These are phyloP conservation scores for Calidris pygmaea DNA, from an alignment of 2,113 vertebrate genomes.

Conservation along the genomic window DNA sequence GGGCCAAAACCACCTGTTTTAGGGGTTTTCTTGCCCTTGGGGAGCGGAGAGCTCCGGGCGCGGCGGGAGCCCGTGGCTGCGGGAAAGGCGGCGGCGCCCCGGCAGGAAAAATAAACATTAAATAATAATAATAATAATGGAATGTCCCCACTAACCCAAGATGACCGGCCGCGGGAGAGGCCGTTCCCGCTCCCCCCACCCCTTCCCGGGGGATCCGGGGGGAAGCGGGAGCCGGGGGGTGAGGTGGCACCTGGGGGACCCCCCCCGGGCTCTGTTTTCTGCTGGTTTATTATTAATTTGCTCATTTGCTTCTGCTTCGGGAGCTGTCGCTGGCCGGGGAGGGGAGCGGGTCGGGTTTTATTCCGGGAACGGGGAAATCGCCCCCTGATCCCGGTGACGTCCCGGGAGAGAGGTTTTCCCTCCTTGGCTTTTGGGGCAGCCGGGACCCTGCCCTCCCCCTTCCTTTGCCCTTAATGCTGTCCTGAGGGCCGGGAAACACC, in stretches of 20 bases:
- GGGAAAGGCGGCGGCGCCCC: background rate
- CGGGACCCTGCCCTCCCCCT: background rate
- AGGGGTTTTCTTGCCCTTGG: no score
- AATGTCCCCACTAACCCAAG: background rate
- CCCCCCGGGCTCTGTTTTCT: fast-evolving
- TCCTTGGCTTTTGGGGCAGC: background rate
- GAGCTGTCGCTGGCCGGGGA: background rate
- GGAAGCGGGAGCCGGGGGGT: fast-evolving
- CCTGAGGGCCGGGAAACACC: fast-evolving
- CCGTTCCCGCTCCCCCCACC: fast-evolving
- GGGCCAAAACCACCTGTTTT: background rate
- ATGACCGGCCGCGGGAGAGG: background rate
- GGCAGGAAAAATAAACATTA: background rate
- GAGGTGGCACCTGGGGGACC: background rate
- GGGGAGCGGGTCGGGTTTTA: fast-evolving
- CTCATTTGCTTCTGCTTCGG: fast-evolving
- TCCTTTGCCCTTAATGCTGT: background rate
- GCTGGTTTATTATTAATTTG: fast-evolving
- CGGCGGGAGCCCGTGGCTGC: background rate
- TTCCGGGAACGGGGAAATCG: background rate
- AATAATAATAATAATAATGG: background rate
- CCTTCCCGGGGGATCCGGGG: no score
- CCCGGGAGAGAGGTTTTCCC: background rate
- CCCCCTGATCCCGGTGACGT: fast-evolving
- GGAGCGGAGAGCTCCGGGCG: background rate